Conservation (phyloP, 2,113 vertebrate species). For the Centropristis striata region DNA sequence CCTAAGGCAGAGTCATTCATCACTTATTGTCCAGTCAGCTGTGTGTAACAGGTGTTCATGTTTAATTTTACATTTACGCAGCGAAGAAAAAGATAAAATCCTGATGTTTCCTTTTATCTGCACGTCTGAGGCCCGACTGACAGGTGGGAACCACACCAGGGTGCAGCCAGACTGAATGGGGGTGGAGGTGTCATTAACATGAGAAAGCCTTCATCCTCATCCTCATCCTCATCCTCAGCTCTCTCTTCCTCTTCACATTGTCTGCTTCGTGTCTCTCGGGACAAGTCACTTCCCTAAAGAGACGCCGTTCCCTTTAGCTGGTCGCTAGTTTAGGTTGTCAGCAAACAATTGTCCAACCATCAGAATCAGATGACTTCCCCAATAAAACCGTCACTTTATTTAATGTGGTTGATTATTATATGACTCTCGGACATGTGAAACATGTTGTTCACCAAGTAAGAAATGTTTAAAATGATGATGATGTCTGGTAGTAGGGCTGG, state of each 20-base stretch:
- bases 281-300: conserved; percentile 55
- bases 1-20: not conserved
- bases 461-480: not conserved
- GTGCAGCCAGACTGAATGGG: conserved; percentile 48
- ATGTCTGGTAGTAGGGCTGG: not conserved
- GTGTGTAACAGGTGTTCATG: not conserved
- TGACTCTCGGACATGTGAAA: not conserved
- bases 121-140: conserved; percentile 27
- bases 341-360: not conserved
- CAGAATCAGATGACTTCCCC: not conserved
- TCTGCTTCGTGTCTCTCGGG: conserved; percentile 44
- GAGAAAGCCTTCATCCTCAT: conserved; percentile 69
- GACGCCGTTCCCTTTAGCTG: not conserved
- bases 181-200: conserved; percentile 73
- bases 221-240: conserved; percentile 43
- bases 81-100: conserved; percentile 43
- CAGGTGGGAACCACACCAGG: conserved; percentile 50
- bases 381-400: not conserved
- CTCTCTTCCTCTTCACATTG: conserved; percentile 63
- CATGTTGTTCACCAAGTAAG: not conserved
- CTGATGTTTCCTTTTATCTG: conserved; percentile 43
- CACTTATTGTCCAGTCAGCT: not conserved
- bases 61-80: not conserved
- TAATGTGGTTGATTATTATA: not conserved
- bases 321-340: not conserved